Base-by-base conservation (phyloP, 2,797 vertebrate species). In the Hypotaenidia okinawae region DNA sequence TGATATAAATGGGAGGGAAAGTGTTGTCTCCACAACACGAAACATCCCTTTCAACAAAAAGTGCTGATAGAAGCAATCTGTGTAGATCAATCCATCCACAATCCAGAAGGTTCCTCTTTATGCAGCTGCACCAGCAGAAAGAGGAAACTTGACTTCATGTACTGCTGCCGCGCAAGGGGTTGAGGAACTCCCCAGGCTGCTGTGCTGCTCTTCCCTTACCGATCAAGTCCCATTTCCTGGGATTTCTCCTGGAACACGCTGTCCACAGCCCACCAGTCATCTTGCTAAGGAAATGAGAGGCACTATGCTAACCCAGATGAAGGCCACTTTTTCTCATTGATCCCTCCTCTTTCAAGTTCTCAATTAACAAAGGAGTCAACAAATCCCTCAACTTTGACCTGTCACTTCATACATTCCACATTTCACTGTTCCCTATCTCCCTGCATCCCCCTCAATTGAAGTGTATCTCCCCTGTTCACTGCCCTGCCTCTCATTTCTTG, bases 281-380 rank as follows among this genome's bases (percentile, higher is more conserved):
- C 49, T 69, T 47, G n/a, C 55, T 59, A 62, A 75, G 33, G 47
- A 92, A 87, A 90, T 55, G 4, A 89, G 41, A 73, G 39, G 12
- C 66, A 69, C 62, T 75, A 23, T 45, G 41, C 66, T 81, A 93
- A 75, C 8, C 11, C n/a, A 63, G 57, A 35, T 11, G 8, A 76
- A 51, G 23, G 51, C 16, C 51, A 52, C 15, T 35, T 81, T 81
- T 70, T 91, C 47, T 79, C 12, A 74, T 13, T 78, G 43, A 82
- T 33, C 14, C 12, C 4, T 21, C 13, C 27, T 57, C 16, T 67
- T 91, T 63, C 73, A 51, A 66, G 39, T 55, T 62, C 23, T 59
- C 84, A 39, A 59, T 93, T 89, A 89, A 88, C 41, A 88, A 75
- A 62, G 21, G 39, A 90, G 39, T 83, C 54, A 92, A 85, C 18